Evolutionary conservation across 2,797 vertebrate genomes (phyloP).

Genomic region (Psittacula derbiana): DNA sequence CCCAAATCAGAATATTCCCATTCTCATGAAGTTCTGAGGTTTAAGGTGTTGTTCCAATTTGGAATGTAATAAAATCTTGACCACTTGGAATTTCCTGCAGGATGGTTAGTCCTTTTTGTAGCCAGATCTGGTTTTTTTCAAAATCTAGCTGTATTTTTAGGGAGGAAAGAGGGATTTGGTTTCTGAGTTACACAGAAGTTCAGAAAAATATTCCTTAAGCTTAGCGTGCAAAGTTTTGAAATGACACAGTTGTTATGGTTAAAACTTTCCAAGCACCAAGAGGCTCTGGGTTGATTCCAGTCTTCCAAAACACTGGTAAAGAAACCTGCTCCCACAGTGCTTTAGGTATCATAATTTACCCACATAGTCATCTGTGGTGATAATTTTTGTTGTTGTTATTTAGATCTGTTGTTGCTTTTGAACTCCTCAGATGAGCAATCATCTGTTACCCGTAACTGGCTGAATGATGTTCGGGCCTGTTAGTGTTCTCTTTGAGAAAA

Average conservation of each 20-base stretch:
- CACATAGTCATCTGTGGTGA: neutral
- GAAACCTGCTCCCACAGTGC: neutral
- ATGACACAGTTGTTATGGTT: conserved; percentile 49
- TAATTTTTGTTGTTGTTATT: neutral
- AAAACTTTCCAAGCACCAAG: conserved; percentile 35
- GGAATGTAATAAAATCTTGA: conserved; percentile 24
- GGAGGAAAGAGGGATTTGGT: conserved; percentile 16
- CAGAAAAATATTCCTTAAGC: conserved; percentile 44
- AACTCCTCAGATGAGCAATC: neutral
- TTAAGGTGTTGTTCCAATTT: conserved; percentile 18
- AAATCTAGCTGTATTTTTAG: neutral
- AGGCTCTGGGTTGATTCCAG: conserved; percentile 28
- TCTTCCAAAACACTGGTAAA: conserved; percentile 31
- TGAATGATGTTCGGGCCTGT: neutral
- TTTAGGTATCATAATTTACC: neutral
- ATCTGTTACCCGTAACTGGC: neutral
- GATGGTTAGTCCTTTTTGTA: neutral
- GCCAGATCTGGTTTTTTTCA: conserved; percentile 24
- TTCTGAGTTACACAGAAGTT: conserved; percentile 39
- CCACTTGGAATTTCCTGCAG: conserved; percentile 26
- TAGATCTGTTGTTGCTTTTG: neutral
- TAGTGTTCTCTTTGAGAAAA: neutral
- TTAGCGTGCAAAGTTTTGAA: conserved; percentile 39
- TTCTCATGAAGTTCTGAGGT: neutral
- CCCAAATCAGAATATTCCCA: conserved; percentile 20